Conservation (phyloP, 53 echinoderm and acorn worm species). For the Zoroaster sp. region DNA sequence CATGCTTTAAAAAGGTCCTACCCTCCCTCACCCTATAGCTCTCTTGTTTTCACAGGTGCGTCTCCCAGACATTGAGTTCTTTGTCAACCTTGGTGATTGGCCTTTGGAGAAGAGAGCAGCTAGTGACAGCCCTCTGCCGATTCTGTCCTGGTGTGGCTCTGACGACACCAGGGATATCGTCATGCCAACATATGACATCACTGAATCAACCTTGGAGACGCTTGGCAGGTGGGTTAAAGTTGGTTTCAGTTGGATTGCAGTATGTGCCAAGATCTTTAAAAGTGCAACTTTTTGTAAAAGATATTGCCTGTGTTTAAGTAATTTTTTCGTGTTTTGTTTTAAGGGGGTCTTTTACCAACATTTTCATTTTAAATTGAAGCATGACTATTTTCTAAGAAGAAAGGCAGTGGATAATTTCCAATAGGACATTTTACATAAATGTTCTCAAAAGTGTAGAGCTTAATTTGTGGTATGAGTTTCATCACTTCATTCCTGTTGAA, state of each 20-base stretch:
- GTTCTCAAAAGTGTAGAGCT: too few relatives aligned
- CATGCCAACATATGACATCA: slow-evolving; percentile 97
- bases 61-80: slow-evolving; percentile 94
- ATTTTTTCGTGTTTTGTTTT: too few relatives aligned
- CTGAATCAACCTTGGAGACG: slow-evolving; percentile 96
- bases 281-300: too few relatives aligned
- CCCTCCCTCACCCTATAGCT: not conserved
- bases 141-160: slow-evolving; percentile 98
- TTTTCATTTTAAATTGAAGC: too few relatives aligned
- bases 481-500: too few relatives aligned
- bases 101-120: slow-evolving; percentile 78
- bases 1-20: not conserved
- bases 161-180: slow-evolving; percentile 87
- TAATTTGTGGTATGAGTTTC: too few relatives aligned
- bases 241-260: not conserved
- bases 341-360: too few relatives aligned
- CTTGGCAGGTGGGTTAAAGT: slow-evolving; percentile 83
- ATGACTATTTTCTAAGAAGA: too few relatives aligned
- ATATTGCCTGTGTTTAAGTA: too few relatives aligned
- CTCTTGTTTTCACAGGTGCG: slow-evolving; percentile 60
- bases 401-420: too few relatives aligned
- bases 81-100: slow-evolving; percentile 98
- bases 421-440: too few relatives aligned
- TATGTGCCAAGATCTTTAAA: too few relatives aligned
- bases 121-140: slow-evolving; percentile 77